Evolutionary conservation across 53 echinoderm and acorn worm species (phyloP), one percentile per base, ranked within the genome.

Genomic region (Stichopus horrens): DNA sequence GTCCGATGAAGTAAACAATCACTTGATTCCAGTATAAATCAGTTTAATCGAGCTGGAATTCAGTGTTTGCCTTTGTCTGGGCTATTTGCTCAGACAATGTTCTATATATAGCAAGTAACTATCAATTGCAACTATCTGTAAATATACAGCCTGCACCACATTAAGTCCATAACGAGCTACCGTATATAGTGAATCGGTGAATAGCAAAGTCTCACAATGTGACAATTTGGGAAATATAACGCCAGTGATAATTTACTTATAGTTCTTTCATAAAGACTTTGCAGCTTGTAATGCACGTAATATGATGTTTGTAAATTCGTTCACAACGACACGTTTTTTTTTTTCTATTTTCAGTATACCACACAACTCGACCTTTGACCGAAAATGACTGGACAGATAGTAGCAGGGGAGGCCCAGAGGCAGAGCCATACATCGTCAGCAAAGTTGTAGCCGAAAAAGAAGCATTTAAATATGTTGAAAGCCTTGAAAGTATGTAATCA

Each of bases 361-460:
- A 85, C 23, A 67, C 85, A 18, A 80, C 79, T 23, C 65, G 19
- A 60, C 87, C 87, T 58, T 75, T 87, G 55, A 89, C 81, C 2
- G 93, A 93, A 74, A 86, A 89, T 20, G 91, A 93, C 74, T 95
- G 95, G 95, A 71, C 93, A 5, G 83, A 93, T 76, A 54, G 76
- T 5, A 76, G 83, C 55, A 55, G 81, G 9, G 82, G 67, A 20
- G 87, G 74, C 8, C 18, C 87, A 4, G 87, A 87, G 55, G 74
- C 88, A 54, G 86, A 79, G 23, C 74, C 95, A 3, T 95, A 95
- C 54, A 57, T 88, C 58, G 93, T 92, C 63, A 95, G 95, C 54
- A 95, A 95, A 78, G 68, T 76, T 55, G 79, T 88, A 22, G 95
- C 95, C 52, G 95, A 95, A 67, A 90, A 90, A 76, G 92, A 87